Evolutionary conservation across 2,888 invertebrate genomes (phyloP), one percentile per base, ranked within the genome.

Genomic region (Andrena bucephala): DNA sequence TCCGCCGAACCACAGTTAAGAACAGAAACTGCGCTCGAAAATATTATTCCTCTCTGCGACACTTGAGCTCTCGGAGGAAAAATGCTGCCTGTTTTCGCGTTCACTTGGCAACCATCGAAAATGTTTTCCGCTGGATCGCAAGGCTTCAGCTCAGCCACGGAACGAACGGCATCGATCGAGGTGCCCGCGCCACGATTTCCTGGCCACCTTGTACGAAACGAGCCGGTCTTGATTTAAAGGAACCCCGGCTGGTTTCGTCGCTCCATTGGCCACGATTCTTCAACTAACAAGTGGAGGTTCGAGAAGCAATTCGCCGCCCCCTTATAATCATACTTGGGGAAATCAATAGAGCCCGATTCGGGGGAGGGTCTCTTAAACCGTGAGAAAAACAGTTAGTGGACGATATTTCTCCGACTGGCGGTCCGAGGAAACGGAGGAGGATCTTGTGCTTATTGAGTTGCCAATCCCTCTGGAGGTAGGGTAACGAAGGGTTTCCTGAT

Each of bases 281-380:
- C 57, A 57, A 73, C 66, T 63, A 77, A 59, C 66, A 59, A 76
- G 74, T 77, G 71, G 70, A 69, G 68, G 73, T 77, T 81, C 48
- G 66, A 67, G 70, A 42, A 79, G 76, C 83, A 77, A 81, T 83
- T 87, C 79, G 75, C 48, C 79, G 50, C 63, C 77, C 60, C 13
- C 66, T 59, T 70, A 74, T 83, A 87, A 87, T 87, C 87, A 76
- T 85, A 83, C 84, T 76, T 65, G 5, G 77, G 79, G 42, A 85
- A 87, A 87, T 87, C 87, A 84, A 87, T 85, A 87, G 75, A 75
- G 66, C 54, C 77, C 77, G 50, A 77, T 81, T 81, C 71, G 20
- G 31, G 29, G 70, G 59, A 70, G 75, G 67, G 78, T 81, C n/a
- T 83, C 84, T 85, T 75, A 80, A 81, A 85, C 48, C 62, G 77